Percentiles rank a stretch among this genome's conserved stretches.
phyloP scores from a whole-genome alignment of 1,140 invertebrate genomes.

The Bicyclus anynana region DNA sequence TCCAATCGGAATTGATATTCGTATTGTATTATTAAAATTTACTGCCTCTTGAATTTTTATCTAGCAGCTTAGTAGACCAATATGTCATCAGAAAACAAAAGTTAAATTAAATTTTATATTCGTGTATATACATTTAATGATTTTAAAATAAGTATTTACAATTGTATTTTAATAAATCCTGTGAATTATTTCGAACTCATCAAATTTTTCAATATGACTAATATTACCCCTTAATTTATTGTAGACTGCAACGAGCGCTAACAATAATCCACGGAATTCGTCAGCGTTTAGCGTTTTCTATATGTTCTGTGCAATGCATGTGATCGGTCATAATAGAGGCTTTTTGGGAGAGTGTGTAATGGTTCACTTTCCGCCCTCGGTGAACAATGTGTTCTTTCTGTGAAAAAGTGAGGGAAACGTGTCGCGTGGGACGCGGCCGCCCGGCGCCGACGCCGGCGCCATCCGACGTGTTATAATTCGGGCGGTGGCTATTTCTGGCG shows the following conservation, averaged over 20 bases:
- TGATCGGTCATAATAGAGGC: too few species aligned
- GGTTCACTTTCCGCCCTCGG: too few species aligned
- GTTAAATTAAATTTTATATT: not conserved
- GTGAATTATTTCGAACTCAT: too few species aligned
- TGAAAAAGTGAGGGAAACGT: conserved; percentile 8
- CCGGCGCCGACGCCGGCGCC: conserved; percentile 66
- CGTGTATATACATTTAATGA: not conserved
- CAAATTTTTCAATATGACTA: too few species aligned
- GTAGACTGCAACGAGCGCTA: too few species aligned
- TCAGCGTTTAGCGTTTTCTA: too few species aligned
- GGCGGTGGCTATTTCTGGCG: conserved; percentile 67
- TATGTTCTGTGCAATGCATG: too few species aligned
- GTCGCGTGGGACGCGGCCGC: conserved; percentile 53
- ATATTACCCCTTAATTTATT: too few species aligned
- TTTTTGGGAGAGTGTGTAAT: too few species aligned
- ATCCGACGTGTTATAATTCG: conserved; percentile 66
- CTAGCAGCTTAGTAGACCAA: not conserved
- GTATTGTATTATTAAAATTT: conserved; percentile 3
- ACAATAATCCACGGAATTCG: too few species aligned
- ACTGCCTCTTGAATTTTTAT: not conserved
- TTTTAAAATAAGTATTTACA: not conserved
- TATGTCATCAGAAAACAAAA: not conserved
- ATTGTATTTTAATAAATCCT: too few species aligned
- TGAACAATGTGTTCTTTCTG: too few species aligned
- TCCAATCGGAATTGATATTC: conserved; percentile 6